These are phyloP conservation scores for Acropternis orthonyx DNA, from an alignment of 2,797 vertebrate species.

Conservation along the genomic window DNA sequence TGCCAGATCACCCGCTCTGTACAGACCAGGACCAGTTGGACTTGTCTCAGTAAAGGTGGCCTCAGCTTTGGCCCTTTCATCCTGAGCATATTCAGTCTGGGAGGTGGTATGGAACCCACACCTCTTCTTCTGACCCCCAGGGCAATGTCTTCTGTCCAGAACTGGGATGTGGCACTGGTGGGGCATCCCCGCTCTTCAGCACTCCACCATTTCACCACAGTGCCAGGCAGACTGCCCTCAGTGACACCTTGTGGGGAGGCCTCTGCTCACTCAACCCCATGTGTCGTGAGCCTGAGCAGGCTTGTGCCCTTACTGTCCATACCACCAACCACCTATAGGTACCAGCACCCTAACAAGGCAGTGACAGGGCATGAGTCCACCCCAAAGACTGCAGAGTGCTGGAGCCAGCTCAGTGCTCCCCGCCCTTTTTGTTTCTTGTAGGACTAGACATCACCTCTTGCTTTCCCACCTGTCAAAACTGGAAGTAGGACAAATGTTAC, in stretches of 20 bases:
- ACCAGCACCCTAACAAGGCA: neutral
- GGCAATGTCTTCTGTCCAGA: neutral
- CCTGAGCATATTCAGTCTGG: neutral
- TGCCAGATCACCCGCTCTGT: neutral
- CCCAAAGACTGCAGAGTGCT: neutral
- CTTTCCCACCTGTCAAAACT: neutral
- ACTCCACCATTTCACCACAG: neutral
- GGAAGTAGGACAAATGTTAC: neutral
- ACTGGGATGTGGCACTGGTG: neutral
- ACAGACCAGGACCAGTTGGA: neutral
- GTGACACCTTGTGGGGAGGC: neutral
- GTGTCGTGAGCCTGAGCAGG: neutral
- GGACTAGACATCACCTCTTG: neutral
- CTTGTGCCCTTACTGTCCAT: neutral
- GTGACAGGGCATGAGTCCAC: neutral
- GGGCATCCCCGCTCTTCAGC: neutral
- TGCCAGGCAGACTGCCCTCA: neutral
- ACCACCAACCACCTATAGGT: neutral
- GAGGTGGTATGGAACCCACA: neutral
- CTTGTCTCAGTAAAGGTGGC: neutral
- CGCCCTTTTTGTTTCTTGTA: too few relatives aligned
- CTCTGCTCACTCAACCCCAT: neutral
- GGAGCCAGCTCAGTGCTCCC: neutral
- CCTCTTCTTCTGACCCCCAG: neutral
- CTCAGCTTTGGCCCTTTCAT: neutral